Percentiles rank a stretch among this genome's conserved stretches.
Conservation (phyloP, 1,140 invertebrate genomes). For the Wasmannia auropunctata region DNA sequence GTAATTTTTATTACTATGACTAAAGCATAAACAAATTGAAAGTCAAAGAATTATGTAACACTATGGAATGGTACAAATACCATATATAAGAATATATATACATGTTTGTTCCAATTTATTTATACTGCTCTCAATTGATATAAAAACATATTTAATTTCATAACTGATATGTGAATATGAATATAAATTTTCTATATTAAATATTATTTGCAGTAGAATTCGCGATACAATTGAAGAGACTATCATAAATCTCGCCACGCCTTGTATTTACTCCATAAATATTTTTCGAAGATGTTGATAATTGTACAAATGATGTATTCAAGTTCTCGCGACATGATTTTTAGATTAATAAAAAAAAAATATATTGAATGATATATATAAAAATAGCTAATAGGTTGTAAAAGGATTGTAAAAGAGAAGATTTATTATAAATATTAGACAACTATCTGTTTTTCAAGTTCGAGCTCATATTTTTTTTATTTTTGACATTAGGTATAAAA, state of each 20-base stretch:
- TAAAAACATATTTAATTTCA: constrained; percentile 19
- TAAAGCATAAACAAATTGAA: constrained; percentile 12
- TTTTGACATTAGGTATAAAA: constrained; percentile 39
- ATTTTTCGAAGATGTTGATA: constrained; percentile 55
- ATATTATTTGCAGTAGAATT: constrained; percentile 49
- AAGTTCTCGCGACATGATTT: not conserved
- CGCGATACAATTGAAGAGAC: constrained; percentile 16
- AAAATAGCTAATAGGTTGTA: constrained; percentile 37
- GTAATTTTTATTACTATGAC: constrained; percentile 38
- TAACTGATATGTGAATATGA: not conserved
- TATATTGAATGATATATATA: constrained; percentile 31
- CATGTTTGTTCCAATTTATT: constrained; percentile 3
- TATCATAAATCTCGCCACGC: not conserved
- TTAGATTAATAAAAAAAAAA: constrained; percentile 42
- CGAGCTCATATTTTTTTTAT: constrained; percentile 13
- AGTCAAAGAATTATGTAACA: constrained; percentile 27
- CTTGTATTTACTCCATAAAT: constrained; percentile 31
- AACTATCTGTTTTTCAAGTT: constrained; percentile 21
- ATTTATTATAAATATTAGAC: constrained; percentile 45
- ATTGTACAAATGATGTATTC: constrained; percentile 51
- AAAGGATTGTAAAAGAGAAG: constrained; percentile 29
- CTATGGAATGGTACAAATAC: constrained; percentile 20
- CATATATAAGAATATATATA: constrained; percentile 5
- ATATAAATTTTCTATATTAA: constrained; percentile 24
- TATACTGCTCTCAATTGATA: constrained; percentile 17